Base-by-base conservation (phyloP, 2,888 invertebrate genomes). In the Acanthosepion pharaonis region DNA sequence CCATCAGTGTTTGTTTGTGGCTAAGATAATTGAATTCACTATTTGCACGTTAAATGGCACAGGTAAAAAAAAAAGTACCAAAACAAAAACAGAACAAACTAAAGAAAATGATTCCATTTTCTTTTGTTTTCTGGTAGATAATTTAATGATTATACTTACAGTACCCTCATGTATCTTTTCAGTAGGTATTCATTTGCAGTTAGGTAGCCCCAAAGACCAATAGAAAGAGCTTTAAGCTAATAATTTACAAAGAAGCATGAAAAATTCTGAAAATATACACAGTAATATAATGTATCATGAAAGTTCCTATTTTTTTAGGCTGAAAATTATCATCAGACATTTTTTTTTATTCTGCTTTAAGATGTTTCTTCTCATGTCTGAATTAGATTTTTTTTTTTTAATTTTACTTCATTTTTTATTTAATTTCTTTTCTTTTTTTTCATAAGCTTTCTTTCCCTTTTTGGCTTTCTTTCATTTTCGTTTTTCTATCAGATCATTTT, bases 1-100 rank as follows among this genome's bases (percentile, higher is more conserved):
- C 78, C 78, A 78, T 78, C 15, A 33, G 78, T 78, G 8, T 78
- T 78, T 20, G 78, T 78, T 78, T 78, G n/a, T 9, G 11, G 78
- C 78, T n/a, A n/a, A 78, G n/a, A 78, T 78, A 78, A 78, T 78
- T 78, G n/a, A 78, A 78, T 78, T 78, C 78, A 78, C n/a, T 33
- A 78, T 78, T 78, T 78, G 78, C n/a, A 78, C 11, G n/a, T 33
- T 78, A 78, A 78, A 78, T 78, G 78, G 78, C 78, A 78, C n/a
- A 78, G n/a, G 78, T 78, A 78, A 78, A n/a, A 78, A n/a, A 33
- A 64, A 25, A 78, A n/a, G 18, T n/a, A 28, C 6, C 1, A n/a
- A n/a, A 78, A 78, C 3, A 42, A n/a, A 78, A 78, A 15, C 23
- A 15, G 15, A n/a, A 78, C n/a, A 33, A n/a, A n/a, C 15, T 78